Evolutionary conservation across 2,888 invertebrate species (phyloP), one percentile per base, ranked within the genome.

Genomic region (Tenthredo mesomela): DNA sequence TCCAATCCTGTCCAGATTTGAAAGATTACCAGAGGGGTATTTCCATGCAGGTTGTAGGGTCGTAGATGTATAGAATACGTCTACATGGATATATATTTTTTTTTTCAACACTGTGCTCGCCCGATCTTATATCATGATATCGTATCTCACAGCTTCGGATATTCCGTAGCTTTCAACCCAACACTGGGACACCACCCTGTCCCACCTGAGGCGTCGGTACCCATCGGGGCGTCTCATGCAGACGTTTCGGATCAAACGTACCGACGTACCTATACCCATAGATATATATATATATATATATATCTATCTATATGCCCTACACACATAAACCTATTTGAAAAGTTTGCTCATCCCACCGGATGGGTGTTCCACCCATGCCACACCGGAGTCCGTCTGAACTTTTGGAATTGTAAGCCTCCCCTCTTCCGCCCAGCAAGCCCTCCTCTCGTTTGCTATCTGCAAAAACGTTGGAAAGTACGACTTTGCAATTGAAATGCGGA

Each of bases 401-500:
- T 80, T 80, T 58, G 61, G 80, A 80, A 80, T 80, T 80, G 80
- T 80, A 80, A 80, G 58, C 61, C 80, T 40, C 61, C 80, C 80
- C 61, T 18, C 21, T 61, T 40, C 25, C 37, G 21, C 61, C 58
- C 61, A 61, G n/a, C 21, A n/a, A n/a, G 15, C n/a, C 37, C 9
- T 37, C 37, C 61, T 33, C 25, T 61, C 80, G 80, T 80, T 80
- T 80, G 61, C 80, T 58, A 80, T 80, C 80, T 40, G 80, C 61
- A 80, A 80, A 80, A 80, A 58, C 58, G 58, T 80, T 61, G 58
- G 61, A 50, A 80, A 80, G 80, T 80, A 80, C 80, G 80, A 80
- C 61, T 80, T 80, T 80, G 80, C 80, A 80, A 80, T 80, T 80
- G 80, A 80, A 80, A 80, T 80, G 80, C 80, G 80, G 80, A 80